phyloP scores from a whole-genome alignment of 2,113 vertebrate genomes.

The Ictidomys tridecemlineatus region DNA sequence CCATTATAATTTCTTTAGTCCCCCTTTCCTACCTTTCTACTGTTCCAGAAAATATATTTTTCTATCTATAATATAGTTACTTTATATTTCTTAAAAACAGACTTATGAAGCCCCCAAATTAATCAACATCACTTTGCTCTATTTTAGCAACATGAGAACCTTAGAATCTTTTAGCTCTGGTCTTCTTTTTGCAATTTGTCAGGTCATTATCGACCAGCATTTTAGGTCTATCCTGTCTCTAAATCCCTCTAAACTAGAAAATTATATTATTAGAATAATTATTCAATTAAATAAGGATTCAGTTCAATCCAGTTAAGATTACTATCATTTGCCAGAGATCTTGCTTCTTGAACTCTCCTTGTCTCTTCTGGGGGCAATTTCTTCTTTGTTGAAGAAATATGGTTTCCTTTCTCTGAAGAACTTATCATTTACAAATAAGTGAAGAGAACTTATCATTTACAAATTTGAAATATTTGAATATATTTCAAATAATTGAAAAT shows the following conservation, averaged over 20 bases:
- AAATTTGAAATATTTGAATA: too few relatives aligned
- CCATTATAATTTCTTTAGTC: background rate
- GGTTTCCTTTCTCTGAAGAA: background rate
- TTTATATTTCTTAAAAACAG: background rate
- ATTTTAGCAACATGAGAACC: background rate
- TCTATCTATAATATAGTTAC: background rate
- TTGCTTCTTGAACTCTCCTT: constrained; percentile 11
- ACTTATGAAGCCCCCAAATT: background rate
- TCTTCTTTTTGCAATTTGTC: background rate
- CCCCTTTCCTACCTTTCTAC: background rate
- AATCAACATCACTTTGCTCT: background rate
- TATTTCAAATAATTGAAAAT: too few relatives aligned
- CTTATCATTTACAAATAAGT: too few relatives aligned
- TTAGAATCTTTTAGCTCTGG: background rate
- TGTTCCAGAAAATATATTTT: background rate
- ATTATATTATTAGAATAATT: background rate
- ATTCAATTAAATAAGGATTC: background rate
- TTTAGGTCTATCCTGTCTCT: background rate
- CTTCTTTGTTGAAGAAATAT: background rate
- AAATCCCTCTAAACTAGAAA: background rate
- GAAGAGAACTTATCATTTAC: too few relatives aligned
- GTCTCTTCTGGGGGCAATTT: background rate
- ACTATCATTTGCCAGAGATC: background rate
- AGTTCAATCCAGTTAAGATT: background rate
- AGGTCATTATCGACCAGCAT: background rate